Base-by-base conservation (phyloP, 2,888 invertebrate genomes). In the Acronicta psi region DNA sequence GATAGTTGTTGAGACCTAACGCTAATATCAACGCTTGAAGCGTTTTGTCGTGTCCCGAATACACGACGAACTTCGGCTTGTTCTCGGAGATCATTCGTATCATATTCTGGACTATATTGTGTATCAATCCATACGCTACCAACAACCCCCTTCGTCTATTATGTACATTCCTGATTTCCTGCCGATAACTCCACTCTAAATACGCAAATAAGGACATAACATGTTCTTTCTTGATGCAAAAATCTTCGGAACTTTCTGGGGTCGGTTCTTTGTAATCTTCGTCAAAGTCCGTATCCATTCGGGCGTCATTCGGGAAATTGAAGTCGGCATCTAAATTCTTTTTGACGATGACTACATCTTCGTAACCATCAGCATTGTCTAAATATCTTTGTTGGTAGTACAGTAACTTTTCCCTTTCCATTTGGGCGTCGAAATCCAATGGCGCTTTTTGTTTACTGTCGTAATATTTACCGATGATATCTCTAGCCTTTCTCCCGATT, bases 11-110 rank as follows among this genome's bases (percentile, higher is more conserved):
- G 3, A 98, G 88, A 0, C 98, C 98, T 45, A 99, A 85, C 0
- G 98, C 97, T 2, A 97, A 94, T 1, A 97, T 95, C 36, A 99
- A 89, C 68, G 98, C 97, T 79, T 98, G 97, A 36, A 99, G 83
- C 0, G 99, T 99, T 80, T 97, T 97, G 87, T 99, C 99, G 79
- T 99, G 99, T 0, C 98, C 99, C 0, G 99, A 98, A 83, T 97
- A 98, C 0, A 98, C 80, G 0, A 97, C 96, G 56, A 98, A 95
- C 78, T 96, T 96, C 0, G 96, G 96, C 59, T 95, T 95, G 59
- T 95, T 95, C 45, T 97, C 97, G 0, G 97, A 96, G 71, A 98
- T 96, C 94, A 98, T 97, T 74, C 96, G 95, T 10, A 98, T 93
- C 96, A 98, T 96, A 81, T 97, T 96, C 40, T 96, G 96, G 0